These are phyloP conservation scores for Calliopsis andreniformis DNA, from an alignment of 1,140 invertebrate species.

Conservation along the genomic window DNA sequence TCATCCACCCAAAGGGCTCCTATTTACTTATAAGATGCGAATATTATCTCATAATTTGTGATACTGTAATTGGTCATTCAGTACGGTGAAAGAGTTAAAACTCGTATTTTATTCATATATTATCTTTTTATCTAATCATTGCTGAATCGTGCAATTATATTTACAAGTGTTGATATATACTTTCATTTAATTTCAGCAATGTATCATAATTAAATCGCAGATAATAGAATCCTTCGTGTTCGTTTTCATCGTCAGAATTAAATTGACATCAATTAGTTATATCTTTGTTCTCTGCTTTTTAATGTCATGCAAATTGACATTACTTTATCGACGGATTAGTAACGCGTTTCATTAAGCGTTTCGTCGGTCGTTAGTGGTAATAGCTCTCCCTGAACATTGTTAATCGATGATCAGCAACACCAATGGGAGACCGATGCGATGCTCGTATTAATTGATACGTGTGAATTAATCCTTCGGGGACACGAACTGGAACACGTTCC, in stretches of 20 bases:
- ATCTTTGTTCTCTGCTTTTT: no score
- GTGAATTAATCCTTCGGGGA: background rate
- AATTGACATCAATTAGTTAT: background rate
- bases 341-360: background rate
- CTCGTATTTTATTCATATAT: no score
- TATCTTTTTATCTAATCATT: no score
- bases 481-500: background rate
- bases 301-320: no score
- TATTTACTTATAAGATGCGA: slow-evolving; percentile 1
- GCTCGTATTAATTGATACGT: background rate
- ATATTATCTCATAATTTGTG: background rate
- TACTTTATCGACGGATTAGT: no score
- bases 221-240: no score
- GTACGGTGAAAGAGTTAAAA: no score
- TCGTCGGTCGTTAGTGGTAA: background rate
- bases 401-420: background rate
- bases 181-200: no score
- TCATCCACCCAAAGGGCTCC: background rate
- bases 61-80: background rate
- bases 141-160: no score
- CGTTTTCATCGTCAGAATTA: background rate
- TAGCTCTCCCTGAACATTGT: background rate
- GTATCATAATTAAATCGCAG: no score
- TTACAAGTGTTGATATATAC: no score
- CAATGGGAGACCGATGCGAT: background rate